These are phyloP conservation scores for Syrista parreyssii DNA, from an alignment of 2,888 invertebrate genomes.

Conservation along the genomic window DNA sequence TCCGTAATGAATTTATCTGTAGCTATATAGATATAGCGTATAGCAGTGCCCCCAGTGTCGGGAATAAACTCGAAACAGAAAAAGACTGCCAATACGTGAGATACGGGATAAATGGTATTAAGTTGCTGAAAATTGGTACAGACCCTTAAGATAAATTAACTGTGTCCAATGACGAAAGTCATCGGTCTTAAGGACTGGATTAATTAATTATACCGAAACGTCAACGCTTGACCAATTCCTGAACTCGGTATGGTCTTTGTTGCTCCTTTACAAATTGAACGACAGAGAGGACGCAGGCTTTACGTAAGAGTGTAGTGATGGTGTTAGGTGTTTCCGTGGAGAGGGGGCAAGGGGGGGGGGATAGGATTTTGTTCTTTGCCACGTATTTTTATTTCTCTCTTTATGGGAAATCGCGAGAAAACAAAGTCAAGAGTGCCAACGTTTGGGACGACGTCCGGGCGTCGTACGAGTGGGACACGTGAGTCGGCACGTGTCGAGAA, in stretches of 20 bases:
- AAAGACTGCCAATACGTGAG: not conserved
- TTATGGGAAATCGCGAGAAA: not conserved
- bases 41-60: not conserved
- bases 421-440: not conserved
- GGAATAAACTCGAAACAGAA: not conserved
- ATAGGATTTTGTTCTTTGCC: not conserved
- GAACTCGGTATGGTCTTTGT: not conserved
- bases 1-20: not conserved
- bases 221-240: not conserved
- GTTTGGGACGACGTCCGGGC: not conserved
- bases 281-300: not conserved
- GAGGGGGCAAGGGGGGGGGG: too few species aligned
- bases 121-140: not conserved
- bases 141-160: not conserved
- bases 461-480: conserved; percentile 22
- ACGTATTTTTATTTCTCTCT: not conserved
- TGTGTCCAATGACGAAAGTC: not conserved
- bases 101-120: not conserved
- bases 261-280: not conserved
- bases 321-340: not conserved
- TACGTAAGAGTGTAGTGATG: not conserved
- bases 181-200: not conserved
- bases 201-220: not conserved
- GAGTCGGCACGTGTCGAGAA: conserved; percentile 44
- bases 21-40: too few species aligned